Conservation (phyloP, 2,797 vertebrate species). For the Anas georgica region DNA sequence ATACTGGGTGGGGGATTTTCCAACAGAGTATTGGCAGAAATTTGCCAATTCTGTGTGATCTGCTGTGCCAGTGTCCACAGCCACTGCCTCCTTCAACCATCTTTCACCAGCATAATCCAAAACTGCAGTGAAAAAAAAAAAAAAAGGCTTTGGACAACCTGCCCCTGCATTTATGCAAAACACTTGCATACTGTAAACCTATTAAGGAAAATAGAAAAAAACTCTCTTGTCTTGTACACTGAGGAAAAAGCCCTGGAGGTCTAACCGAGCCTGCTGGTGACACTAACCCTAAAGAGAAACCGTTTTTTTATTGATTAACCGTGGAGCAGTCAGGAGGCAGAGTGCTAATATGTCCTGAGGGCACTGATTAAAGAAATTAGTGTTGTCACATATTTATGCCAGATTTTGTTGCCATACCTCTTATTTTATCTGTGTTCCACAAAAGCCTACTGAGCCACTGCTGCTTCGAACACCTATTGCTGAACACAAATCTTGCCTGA, state of each 20-base stretch:
- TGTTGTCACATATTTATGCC: conserved; percentile 23
- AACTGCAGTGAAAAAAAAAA: neutral
- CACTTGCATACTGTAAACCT: neutral
- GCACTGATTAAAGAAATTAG: conserved; percentile 33
- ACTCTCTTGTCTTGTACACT: neutral
- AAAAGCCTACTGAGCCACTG: neutral
- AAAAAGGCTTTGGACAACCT: neutral
- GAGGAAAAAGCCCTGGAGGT: conserved; percentile 5
- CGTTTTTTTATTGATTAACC: conserved; percentile 19
- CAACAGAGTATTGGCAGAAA: neutral
- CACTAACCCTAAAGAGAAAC: conserved; percentile 51
- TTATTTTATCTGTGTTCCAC: neutral
- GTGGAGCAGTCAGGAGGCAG: neutral
- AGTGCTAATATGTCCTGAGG: conserved; percentile 23
- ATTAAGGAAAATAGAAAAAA: neutral
- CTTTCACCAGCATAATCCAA: neutral
- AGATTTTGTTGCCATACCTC: conserved; percentile 21
- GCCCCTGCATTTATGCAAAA: neutral
- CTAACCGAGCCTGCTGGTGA: conserved; percentile 20
- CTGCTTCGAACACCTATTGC: neutral
- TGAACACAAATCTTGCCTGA: neutral
- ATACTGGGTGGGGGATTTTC: neutral
- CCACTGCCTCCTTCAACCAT: neutral
- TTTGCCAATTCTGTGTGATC: neutral
- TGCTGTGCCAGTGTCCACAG: neutral